Evolutionary conservation across 92 coral and sea anemone species (phyloP).

Genomic region (Umimayanthus chanpuru): DNA sequence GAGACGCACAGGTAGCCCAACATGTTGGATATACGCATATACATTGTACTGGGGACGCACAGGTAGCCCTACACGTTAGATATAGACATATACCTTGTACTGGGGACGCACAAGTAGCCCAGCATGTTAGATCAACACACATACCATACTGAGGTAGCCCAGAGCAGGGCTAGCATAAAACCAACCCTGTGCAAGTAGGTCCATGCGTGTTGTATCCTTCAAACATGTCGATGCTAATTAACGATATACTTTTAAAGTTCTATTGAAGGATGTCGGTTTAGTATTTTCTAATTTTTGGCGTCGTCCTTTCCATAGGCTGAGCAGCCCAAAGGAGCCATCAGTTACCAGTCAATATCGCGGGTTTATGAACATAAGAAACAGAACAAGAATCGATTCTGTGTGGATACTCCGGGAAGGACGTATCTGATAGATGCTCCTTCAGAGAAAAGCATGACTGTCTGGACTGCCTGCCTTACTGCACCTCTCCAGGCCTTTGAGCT

Average conservation of each 20-base stretch:
- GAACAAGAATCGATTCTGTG: constrained; percentile 79
- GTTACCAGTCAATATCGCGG: constrained; percentile 79
- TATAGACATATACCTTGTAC: no score
- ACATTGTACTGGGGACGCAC: no score
- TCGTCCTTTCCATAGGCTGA: constrained; percentile 58
- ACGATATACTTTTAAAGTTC: no score
- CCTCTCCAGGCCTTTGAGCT: constrained; percentile 77
- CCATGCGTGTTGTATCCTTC: not conserved
- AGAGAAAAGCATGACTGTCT: constrained; percentile 78
- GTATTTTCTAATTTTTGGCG: not conserved
- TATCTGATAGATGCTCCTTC: constrained; percentile 83
- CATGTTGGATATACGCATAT: no score
- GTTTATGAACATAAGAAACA: constrained; percentile 78
- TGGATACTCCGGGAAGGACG: constrained; percentile 86
- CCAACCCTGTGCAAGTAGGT: no score
- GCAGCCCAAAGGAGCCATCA: constrained; percentile 95
- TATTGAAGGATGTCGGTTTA: no score
- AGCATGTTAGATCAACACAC: no score
- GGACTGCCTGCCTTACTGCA: constrained; percentile 82
- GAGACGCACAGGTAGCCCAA: no score
- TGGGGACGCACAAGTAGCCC: no score
- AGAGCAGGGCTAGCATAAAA: no score
- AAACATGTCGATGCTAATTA: not conserved
- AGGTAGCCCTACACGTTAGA: no score
- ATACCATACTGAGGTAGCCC: no score